phyloP scores from a whole-genome alignment of 35 echinoderm and acorn worm genomes.

The Stichopus chloronotus region DNA sequence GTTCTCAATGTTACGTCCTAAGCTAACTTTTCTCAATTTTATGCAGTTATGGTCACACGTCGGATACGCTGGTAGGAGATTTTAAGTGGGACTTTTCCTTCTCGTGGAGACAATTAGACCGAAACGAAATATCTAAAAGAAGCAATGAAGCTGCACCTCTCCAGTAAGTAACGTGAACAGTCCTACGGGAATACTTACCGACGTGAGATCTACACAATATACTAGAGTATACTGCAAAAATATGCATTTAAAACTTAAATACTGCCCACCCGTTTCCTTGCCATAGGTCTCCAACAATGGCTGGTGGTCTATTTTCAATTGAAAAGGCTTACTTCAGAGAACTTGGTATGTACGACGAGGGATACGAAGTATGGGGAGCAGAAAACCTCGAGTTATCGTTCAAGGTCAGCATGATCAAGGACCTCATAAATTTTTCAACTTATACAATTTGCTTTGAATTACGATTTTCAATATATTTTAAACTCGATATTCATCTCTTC shows the following conservation, averaged over 20 bases:
- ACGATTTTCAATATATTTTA: not conserved
- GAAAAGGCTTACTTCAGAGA: slow-evolving; percentile 78
- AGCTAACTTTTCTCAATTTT: too few relatives aligned
- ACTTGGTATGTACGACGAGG: slow-evolving; percentile 89
- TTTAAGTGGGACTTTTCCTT: not conserved
- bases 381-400: slow-evolving; percentile 94
- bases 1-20: too few relatives aligned
- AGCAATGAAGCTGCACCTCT: not conserved
- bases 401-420: slow-evolving; percentile 57
- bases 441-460: not conserved
- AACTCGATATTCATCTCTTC: not conserved
- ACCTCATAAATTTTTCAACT: not conserved
- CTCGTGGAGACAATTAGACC: not conserved
- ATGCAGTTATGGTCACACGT: not conserved
- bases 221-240: not conserved
- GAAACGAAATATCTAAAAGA: not conserved
- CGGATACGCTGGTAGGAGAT: not conserved
- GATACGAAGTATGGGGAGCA: slow-evolving; percentile 92
- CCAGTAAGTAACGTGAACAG: not conserved
- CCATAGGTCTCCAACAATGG: slow-evolving; percentile 85
- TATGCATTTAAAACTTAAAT: too few relatives aligned
- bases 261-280: not conserved
- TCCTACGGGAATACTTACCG: not conserved
- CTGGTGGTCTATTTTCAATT: slow-evolving; percentile 93
- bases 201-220: not conserved